Base-by-base conservation (phyloP, 2,888 invertebrate species). In the Iselma pallidipennis region DNA sequence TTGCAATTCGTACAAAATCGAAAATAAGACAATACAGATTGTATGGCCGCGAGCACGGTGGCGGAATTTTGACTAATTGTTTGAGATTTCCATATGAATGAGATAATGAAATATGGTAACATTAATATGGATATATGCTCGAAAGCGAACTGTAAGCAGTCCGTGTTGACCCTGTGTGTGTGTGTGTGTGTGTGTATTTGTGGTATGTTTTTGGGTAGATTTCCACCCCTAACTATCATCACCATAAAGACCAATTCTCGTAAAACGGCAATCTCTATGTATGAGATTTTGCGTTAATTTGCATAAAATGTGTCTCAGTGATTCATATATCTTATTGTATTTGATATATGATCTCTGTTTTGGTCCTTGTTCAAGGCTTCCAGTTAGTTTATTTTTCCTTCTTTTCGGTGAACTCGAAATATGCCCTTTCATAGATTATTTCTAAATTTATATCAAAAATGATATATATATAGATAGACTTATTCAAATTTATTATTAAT, bases 71-170 rank as follows among this genome's bases (percentile, higher is more conserved):
- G 82, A 87, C 86, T 85, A 85, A 85, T 83, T 84, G 83, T 81
- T 82, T 82, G 84, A 86, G 85, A 89, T 89, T 90, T 89, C 88
- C 90, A 90, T 90, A 89, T 89, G 89, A 90, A 90, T 90, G 88
- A 89, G 89, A 87, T 88, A 86, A 86, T 89, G 89, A 90, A 89
- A 89, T 89, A 89, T 88, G 88, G 88, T 87, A 83, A 85, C 87
- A 88, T 88, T 87, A 88, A 88, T 88, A 88, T 88, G 88, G 86
- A 88, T 87, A 85, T 87, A 86, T 86, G 85, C 86, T 78, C 76
- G 73, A 80, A 80, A 79, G 79, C 80, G 80, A 81, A 80, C 74
- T 75, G 80, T 80, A 80, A 80, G 80, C 80, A 80, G 76, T 74
- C 73, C 71, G 69, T 62, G 67, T 68, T 73, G 75, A 74, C 75